These are phyloP conservation scores for Notolepis coatsorum DNA, from an alignment of 2,797 vertebrate species.

Conservation along the genomic window DNA sequence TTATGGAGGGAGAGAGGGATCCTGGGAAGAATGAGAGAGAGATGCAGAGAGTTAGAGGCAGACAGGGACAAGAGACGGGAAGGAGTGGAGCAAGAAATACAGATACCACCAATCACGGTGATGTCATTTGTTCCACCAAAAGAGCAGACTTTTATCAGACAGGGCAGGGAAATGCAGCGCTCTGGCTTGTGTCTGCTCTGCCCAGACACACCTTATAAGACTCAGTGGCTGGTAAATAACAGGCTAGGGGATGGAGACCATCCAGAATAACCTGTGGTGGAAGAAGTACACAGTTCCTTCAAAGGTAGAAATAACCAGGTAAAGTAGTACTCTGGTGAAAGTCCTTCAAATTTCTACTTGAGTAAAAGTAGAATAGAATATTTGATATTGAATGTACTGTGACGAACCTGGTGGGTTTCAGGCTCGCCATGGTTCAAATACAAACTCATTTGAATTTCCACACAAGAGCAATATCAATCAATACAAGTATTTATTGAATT, in stretches of 20 bases:
- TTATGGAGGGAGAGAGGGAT: slow-evolving; percentile 12
- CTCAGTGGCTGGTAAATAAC: slow-evolving; percentile 46
- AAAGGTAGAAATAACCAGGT: too few relatives aligned
- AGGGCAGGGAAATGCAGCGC: slow-evolving; percentile 57
- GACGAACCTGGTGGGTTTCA: too few relatives aligned
- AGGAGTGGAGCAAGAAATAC: slow-evolving; percentile 24
- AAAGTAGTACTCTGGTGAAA: too few relatives aligned
- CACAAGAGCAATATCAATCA: too few relatives aligned
- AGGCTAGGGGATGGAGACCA: slow-evolving; percentile 37
- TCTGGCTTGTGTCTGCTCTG: slow-evolving; percentile 62
- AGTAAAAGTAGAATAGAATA: too few relatives aligned
- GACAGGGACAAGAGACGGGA: not conserved
- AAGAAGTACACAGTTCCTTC: too few relatives aligned
- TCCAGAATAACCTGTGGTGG: slow-evolving; percentile 10
- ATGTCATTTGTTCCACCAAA: slow-evolving; percentile 80
- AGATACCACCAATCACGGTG: slow-evolving; percentile 70
- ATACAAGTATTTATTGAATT: too few relatives aligned
- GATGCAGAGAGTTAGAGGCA: slow-evolving; percentile 26
- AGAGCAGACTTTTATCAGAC: slow-evolving; percentile 69
- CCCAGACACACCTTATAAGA: slow-evolving; percentile 67
- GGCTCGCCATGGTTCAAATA: too few relatives aligned
- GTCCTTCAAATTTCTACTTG: too few relatives aligned
- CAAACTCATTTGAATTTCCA: too few relatives aligned
- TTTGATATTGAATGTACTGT: too few relatives aligned
- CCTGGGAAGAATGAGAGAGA: slow-evolving; percentile 15